Evolutionary conservation across 2,797 vertebrate genomes (phyloP).

Genomic region (Borostomias antarcticus): DNA sequence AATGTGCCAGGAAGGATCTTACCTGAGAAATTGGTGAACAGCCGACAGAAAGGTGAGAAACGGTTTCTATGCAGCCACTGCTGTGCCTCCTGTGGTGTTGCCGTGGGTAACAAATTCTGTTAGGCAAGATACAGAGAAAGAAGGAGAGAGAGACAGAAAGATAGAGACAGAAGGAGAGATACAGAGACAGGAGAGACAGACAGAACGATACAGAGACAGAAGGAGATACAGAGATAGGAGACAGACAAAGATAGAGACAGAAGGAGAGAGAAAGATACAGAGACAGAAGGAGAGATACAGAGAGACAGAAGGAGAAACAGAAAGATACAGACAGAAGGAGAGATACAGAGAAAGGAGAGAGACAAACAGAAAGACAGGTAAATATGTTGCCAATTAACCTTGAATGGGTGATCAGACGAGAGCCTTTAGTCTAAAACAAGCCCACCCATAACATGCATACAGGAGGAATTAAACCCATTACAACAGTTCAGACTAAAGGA

Average conservation of each 20-base stretch:
- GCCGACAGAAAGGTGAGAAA: conserved; percentile 90
- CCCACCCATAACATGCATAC: conserved; percentile 7
- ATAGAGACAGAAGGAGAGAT: conserved; percentile 13
- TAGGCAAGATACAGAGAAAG: neutral
- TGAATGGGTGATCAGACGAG: neutral
- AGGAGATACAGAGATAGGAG: no score
- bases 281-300: no score
- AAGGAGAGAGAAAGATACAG: conserved; percentile 9
- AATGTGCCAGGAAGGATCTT: conserved; percentile 9
- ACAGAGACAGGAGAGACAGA: conserved; percentile 9
- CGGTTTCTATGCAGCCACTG: conserved; percentile 97
- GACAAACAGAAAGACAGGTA: no score
- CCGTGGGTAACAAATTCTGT: conserved; percentile 91
- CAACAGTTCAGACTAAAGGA: neutral
- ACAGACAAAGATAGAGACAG: no score
- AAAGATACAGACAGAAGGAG: no score
- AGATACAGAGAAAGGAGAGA: no score
- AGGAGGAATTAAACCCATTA: neutral
- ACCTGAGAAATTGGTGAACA: conserved; percentile 98
- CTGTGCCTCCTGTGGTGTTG: conserved; percentile 93
- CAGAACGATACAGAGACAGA: conserved; percentile 10
- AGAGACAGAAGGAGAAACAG: conserved; percentile 23
- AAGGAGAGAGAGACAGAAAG: neutral
- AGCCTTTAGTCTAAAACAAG: neutral
- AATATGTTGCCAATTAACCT: neutral